These are phyloP conservation scores for Ammospiza maritima DNA, from an alignment of 2,797 vertebrate genomes.

Conservation along the genomic window DNA sequence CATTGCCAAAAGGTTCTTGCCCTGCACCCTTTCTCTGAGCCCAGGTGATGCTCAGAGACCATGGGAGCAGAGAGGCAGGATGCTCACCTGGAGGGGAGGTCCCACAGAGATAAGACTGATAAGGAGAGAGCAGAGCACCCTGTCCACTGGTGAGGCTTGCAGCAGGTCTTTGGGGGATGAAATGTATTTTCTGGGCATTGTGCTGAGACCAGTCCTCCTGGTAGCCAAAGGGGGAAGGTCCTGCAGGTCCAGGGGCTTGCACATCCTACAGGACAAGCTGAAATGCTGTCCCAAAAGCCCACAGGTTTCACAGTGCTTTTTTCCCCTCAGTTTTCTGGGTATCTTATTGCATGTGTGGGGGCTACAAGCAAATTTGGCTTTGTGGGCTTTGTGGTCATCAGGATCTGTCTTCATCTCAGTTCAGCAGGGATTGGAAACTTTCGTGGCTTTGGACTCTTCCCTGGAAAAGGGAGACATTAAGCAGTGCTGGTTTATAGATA, in stretches of 20 bases:
- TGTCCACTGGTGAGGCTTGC: neutral
- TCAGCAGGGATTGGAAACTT: neutral
- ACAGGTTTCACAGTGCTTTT: neutral
- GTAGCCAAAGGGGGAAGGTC: neutral
- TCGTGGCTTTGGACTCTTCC: neutral
- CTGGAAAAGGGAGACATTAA: neutral
- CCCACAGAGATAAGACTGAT: neutral
- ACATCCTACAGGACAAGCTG: neutral
- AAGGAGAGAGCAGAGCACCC: neutral
- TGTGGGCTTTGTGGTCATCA: neutral
- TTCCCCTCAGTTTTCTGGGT: neutral
- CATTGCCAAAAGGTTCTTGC: neutral
- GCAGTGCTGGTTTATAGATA: neutral
- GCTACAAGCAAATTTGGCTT: neutral
- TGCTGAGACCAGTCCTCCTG: neutral
- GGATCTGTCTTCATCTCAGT: neutral
- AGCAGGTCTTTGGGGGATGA: neutral
- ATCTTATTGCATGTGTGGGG: neutral
- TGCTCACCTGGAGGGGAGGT: neutral
- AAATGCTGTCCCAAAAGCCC: accelerated
- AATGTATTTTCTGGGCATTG: neutral
- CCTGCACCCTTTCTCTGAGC: neutral
- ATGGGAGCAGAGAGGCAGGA: neutral
- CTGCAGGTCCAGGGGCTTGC: neutral
- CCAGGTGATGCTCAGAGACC: accelerated